Percentiles rank a stretch among this genome's conserved stretches.
Evolutionary conservation across 2,797 vertebrate species (phyloP).

Genomic region (Nannoperca obscura): DNA sequence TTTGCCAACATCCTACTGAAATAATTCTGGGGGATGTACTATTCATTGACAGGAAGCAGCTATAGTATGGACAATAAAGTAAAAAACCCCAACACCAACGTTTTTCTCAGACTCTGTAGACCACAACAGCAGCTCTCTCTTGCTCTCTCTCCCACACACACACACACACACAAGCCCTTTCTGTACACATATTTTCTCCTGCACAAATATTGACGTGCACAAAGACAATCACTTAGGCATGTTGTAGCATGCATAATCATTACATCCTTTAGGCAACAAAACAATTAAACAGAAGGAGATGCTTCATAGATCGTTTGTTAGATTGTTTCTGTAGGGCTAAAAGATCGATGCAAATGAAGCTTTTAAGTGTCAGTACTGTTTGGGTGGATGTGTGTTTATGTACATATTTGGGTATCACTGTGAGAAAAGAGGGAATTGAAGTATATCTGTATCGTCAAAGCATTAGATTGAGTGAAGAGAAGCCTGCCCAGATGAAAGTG

Average conservation of each 20-base stretch:
- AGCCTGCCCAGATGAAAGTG: constrained; percentile 55
- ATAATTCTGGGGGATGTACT: constrained; percentile 25
- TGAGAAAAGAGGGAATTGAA: constrained; percentile 56
- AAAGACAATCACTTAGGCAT: constrained; percentile 61
- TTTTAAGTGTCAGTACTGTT: constrained; percentile 18
- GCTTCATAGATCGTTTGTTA: constrained; percentile 58
- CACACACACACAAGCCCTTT: constrained; percentile 2
- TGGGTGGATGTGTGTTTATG: constrained; percentile 22
- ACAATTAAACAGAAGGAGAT: constrained; percentile 66
- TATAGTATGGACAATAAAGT: constrained; percentile 21
- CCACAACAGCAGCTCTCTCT: constrained; percentile 5
- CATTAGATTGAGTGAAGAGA: constrained; percentile 40
- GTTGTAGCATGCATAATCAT: constrained; percentile 62
- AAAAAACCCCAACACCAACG: constrained; percentile 31
- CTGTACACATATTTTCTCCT: constrained; percentile 40
- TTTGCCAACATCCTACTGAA: constrained; percentile 33
- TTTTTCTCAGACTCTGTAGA: constrained; percentile 22
- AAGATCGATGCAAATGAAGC: constrained; percentile 59
- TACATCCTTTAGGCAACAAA: constrained; percentile 62
- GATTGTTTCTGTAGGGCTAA: constrained; percentile 48
- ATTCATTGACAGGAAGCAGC: constrained; percentile 41
- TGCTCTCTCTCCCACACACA: constrained; percentile 6
- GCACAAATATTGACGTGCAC: constrained; percentile 55
- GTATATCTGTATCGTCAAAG: constrained; percentile 50
- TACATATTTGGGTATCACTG: constrained; percentile 46